These are phyloP conservation scores for Tolypeutes matacus DNA, from an alignment of 2,797 vertebrate species.

Conservation along the genomic window DNA sequence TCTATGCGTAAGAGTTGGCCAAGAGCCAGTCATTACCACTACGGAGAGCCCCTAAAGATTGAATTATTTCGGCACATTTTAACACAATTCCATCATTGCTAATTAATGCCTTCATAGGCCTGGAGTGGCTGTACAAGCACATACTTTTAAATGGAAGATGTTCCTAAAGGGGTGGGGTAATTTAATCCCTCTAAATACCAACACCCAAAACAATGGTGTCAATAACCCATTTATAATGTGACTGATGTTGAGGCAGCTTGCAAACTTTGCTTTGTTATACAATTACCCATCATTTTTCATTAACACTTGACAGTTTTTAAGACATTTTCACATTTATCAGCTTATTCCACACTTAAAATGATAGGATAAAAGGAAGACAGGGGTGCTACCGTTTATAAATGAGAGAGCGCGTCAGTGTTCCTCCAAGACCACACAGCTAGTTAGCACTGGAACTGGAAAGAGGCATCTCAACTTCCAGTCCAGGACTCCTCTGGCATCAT, in stretches of 20 bases:
- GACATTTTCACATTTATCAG: neutral
- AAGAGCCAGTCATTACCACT: neutral
- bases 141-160: neutral
- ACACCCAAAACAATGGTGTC: neutral
- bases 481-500: neutral
- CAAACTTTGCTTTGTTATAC: neutral
- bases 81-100: neutral
- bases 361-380: neutral
- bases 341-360: neutral
- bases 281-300: neutral
- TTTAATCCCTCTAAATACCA: neutral
- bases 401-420: neutral
- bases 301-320: neutral
- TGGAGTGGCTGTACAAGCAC: neutral
- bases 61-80: neutral
- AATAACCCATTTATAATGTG: neutral
- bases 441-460: neutral
- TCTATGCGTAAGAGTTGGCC: neutral
- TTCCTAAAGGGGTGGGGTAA: neutral
- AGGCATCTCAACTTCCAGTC: neutral
- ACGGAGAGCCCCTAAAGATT: accelerated
- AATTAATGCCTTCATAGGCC: neutral
- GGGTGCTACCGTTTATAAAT: neutral
- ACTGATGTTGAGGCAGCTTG: neutral
- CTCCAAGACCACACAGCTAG: neutral